Evolutionary conservation across 2,113 vertebrate species (phyloP).

Genomic region (Mionectes macconnelli): DNA sequence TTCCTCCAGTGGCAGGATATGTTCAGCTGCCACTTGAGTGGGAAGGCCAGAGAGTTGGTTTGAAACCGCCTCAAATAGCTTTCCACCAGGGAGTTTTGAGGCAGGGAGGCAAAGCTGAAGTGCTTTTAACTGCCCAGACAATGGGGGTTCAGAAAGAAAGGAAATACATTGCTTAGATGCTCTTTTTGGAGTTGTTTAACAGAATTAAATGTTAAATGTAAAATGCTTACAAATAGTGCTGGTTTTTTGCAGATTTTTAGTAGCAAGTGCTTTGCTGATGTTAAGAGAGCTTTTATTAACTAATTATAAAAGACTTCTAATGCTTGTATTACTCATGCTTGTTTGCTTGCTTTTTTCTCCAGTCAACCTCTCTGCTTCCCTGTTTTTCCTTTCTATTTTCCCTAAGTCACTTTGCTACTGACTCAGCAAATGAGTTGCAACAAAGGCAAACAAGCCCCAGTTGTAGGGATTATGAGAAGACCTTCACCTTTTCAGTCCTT

Average conservation of each 20-base stretch:
- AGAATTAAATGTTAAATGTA: slow-evolving; percentile 9
- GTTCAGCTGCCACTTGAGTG: background rate
- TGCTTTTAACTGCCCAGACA: slow-evolving; percentile 26
- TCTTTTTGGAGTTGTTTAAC: slow-evolving; percentile 27
- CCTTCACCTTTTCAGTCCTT: background rate
- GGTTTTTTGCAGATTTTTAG: slow-evolving; percentile 42
- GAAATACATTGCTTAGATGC: background rate
- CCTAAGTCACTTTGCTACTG: background rate
- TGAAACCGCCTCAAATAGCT: background rate
- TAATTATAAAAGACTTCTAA: slow-evolving; percentile 57
- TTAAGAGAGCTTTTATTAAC: slow-evolving; percentile 60
- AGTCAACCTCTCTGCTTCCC: slow-evolving; percentile 2
- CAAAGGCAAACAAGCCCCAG: background rate
- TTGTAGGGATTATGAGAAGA: background rate
- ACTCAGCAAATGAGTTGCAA: background rate
- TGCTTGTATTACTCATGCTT: slow-evolving; percentile 25
- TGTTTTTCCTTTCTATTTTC: background rate
- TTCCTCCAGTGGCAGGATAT: background rate
- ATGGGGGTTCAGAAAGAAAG: background rate
- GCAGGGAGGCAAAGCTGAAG: background rate
- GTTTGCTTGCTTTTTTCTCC: slow-evolving; percentile 9
- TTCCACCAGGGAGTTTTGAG: background rate
- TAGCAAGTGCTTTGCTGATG: slow-evolving; percentile 37
- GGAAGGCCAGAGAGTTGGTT: background rate
- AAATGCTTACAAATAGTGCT: slow-evolving; percentile 29